Percentiles rank a stretch among this genome's conserved stretches.
Evolutionary conservation across 2,113 vertebrate genomes (phyloP).

Genomic region (Bathybates hornii): DNA sequence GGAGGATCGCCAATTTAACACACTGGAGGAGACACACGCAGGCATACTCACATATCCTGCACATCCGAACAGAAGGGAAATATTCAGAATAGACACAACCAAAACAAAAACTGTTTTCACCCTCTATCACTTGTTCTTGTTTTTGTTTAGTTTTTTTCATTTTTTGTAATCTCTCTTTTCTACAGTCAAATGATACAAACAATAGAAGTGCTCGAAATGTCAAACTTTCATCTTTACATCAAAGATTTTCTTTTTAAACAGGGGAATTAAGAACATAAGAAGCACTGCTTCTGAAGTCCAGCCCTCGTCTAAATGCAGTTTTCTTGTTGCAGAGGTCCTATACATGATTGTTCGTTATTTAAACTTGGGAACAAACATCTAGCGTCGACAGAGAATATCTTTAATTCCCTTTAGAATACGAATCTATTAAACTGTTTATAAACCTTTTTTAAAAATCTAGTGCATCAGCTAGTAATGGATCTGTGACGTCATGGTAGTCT

Average conservation of each 20-base stretch:
- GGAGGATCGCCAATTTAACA: not conserved
- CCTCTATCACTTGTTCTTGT: not conserved
- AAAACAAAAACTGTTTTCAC: not conserved
- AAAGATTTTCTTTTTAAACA: not conserved
- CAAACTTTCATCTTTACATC: not conserved
- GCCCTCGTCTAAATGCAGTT: not conserved
- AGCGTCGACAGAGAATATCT: not conserved
- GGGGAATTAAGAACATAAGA: not conserved
- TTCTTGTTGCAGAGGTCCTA: not conserved
- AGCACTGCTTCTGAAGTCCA: not conserved
- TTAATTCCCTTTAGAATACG: not conserved
- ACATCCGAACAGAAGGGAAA: not conserved
- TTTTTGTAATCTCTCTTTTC: not conserved
- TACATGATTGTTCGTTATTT: not conserved
- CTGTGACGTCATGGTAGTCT: not conserved
- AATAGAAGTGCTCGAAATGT: not conserved
- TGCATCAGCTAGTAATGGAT: not conserved
- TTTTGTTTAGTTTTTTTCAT: not conserved
- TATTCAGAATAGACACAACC: not conserved
- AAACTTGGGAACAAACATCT: not conserved
- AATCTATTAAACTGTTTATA: not conserved
- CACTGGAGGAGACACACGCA: not conserved
- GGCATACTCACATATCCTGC: fast-evolving
- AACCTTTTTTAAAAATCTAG: not conserved
- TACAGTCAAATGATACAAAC: not conserved